A percentile compares a stretch with the other conserved stretches of the same genome.
Evolutionary conservation across 2,797 vertebrate genomes (phyloP).

Genomic region (Pagetopsis macropterus): DNA sequence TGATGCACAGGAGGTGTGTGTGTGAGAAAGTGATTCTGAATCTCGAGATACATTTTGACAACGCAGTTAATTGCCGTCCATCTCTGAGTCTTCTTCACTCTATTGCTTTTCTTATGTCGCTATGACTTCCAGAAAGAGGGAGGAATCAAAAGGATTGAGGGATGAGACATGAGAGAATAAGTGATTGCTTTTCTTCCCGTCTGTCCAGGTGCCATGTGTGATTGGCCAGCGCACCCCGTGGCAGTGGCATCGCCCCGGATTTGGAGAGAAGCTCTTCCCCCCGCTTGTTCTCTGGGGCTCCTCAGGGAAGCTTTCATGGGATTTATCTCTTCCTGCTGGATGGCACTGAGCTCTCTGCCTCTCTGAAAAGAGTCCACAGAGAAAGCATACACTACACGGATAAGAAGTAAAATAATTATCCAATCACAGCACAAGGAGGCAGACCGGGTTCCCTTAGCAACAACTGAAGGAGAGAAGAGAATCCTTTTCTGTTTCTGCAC

Average conservation of each 20-base stretch:
- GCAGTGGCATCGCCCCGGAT: conserved; percentile 75
- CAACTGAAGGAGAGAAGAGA: conserved; percentile 80
- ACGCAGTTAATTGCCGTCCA: conserved; percentile 54
- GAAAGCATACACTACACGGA: conserved; percentile 74
- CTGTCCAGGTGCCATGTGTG: conserved; percentile 83
- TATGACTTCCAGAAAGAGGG: conserved; percentile 23
- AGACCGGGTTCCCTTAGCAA: conserved; percentile 84
- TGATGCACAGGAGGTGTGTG: conserved; percentile 63
- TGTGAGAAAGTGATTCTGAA: conserved; percentile 50
- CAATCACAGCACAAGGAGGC: conserved; percentile 81
- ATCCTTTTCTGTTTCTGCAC: conserved; percentile 73
- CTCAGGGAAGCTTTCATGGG: conserved; percentile 74
- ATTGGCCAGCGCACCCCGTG: conserved; percentile 72
- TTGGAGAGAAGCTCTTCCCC: conserved; percentile 66
- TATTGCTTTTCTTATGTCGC: conserved; percentile 36
- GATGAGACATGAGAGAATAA: conserved; percentile 62
- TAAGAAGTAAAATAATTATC: conserved; percentile 83
- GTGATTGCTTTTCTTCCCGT: conserved; percentile 74
- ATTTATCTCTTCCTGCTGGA: conserved; percentile 80
- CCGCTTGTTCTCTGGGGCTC: conserved; percentile 64
- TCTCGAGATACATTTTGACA: conserved; percentile 54
- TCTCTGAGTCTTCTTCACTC: conserved; percentile 34
- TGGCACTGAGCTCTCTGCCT: conserved; percentile 67
- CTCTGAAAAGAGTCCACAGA: conserved; percentile 72
- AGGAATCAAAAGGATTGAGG: neutral